Evolutionary conservation across 2,888 invertebrate genomes (phyloP).

Genomic region (Xanthorhoe spadicearia): DNA sequence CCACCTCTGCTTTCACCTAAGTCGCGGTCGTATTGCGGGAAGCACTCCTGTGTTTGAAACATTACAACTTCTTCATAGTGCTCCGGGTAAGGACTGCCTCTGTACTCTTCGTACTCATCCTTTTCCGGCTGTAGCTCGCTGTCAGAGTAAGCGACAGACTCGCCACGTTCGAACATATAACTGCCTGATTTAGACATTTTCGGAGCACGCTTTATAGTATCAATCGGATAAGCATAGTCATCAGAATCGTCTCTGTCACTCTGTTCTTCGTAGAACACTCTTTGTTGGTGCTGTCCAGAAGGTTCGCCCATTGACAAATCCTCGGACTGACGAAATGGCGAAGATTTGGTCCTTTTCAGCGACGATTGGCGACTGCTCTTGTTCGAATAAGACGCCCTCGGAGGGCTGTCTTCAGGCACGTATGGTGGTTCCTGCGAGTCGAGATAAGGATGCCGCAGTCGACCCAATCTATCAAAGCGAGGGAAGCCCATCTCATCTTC

Average conservation of each 20-base stretch:
- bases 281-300: conserved; percentile 66
- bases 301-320: conserved; percentile 69
- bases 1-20: conserved; percentile 56
- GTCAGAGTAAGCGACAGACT: conserved; percentile 78
- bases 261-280: conserved; percentile 72
- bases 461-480: conserved; percentile 85
- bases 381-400: conserved; percentile 76
- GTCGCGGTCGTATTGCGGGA: conserved; percentile 75
- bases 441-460: conserved; percentile 81
- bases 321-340: conserved; percentile 69
- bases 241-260: conserved; percentile 81
- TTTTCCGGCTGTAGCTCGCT: conserved; percentile 74
- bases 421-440: conserved; percentile 79
- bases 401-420: conserved; percentile 79
- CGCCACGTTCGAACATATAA: conserved; percentile 74
- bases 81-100: conserved; percentile 79
- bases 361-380: conserved; percentile 81
- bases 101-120: conserved; percentile 76
- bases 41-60: conserved; percentile 80
- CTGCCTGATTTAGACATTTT: conserved; percentile 74
- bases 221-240: conserved; percentile 80
- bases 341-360: conserved; percentile 72
- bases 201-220: conserved; percentile 81
- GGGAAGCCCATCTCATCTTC: conserved; percentile 88
- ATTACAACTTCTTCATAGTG: conserved; percentile 75